Conservation (phyloP, 2,113 vertebrate species). For the Silurus asotus region DNA sequence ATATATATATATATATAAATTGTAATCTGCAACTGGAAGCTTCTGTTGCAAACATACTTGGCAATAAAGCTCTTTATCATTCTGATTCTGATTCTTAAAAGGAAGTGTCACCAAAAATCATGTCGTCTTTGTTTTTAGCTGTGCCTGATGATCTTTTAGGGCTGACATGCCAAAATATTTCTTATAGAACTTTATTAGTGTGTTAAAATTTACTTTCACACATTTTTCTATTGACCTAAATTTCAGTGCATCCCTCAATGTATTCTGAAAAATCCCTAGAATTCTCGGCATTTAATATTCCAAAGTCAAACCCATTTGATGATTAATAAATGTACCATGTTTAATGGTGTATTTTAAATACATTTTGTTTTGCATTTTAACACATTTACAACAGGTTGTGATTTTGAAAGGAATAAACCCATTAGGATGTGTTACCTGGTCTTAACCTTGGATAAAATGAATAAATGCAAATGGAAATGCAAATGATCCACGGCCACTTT, state of each 20-base stretch:
- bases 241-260: not conserved
- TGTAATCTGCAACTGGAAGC: too few relatives aligned
- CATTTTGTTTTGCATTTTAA: not conserved
- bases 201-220: not conserved
- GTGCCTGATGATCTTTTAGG: not conserved
- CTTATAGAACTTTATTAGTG: not conserved
- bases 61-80: too few relatives aligned
- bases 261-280: not conserved
- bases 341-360: not conserved
- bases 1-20: too few relatives aligned
- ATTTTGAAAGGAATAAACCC: not conserved
- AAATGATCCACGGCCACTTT: not conserved
- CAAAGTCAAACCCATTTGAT: not conserved
- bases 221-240: not conserved
- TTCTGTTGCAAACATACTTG: too few relatives aligned
- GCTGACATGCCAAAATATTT: not conserved
- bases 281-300: not conserved
- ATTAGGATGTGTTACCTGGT: slow-evolving; percentile 8
- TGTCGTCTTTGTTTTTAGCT: not conserved
- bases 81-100: not conserved
- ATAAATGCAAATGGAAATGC: slow-evolving; percentile 22
- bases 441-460: not conserved
- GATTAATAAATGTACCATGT: not conserved
- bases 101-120: not conserved
- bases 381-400: not conserved